Evolutionary conservation across 2,888 invertebrate genomes (phyloP).

Genomic region (Folsomia manolachei): DNA sequence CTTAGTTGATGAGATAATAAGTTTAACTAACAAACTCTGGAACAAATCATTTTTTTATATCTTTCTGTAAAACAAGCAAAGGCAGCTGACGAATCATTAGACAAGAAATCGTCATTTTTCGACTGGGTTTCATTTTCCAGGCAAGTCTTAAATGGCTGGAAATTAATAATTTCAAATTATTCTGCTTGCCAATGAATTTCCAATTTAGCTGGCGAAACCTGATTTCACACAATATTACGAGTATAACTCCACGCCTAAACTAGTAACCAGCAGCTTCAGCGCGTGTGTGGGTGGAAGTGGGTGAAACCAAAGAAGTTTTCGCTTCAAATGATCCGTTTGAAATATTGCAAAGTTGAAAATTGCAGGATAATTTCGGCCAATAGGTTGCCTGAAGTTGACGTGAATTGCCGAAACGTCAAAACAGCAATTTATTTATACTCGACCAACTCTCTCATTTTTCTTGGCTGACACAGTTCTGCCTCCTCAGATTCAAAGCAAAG

Average conservation of each 20-base stretch:
- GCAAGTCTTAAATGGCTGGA: conserved; percentile 12
- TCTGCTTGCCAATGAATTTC: no score
- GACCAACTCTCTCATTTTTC: conserved; percentile 13
- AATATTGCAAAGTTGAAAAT: neutral
- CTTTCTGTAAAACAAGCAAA: conserved; percentile 13
- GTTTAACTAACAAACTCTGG: no score
- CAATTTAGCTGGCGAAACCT: conserved; percentile 25
- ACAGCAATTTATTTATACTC: conserved; percentile 18
- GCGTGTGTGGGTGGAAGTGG: no score
- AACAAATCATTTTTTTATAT: neutral
- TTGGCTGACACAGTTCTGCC: conserved; percentile 13
- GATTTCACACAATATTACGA: no score
- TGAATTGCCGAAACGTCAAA: conserved; percentile 22
- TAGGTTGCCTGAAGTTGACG: conserved; percentile 16
- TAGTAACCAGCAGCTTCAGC: no score
- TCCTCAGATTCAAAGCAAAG: neutral
- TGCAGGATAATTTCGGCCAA: conserved; percentile 10
- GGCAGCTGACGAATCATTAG: conserved; percentile 35
- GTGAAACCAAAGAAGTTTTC: no score
- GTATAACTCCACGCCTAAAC: no score
- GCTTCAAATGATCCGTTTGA: no score
- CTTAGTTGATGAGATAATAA: no score
- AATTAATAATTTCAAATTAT: neutral
- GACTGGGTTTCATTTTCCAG: no score
- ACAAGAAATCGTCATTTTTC: conserved; percentile 34